A percentile compares a stretch with the other conserved stretches of the same genome.
These are phyloP conservation scores for Pachliopta kotzebuea DNA, from an alignment of 2,888 invertebrate species.

Conservation along the genomic window DNA sequence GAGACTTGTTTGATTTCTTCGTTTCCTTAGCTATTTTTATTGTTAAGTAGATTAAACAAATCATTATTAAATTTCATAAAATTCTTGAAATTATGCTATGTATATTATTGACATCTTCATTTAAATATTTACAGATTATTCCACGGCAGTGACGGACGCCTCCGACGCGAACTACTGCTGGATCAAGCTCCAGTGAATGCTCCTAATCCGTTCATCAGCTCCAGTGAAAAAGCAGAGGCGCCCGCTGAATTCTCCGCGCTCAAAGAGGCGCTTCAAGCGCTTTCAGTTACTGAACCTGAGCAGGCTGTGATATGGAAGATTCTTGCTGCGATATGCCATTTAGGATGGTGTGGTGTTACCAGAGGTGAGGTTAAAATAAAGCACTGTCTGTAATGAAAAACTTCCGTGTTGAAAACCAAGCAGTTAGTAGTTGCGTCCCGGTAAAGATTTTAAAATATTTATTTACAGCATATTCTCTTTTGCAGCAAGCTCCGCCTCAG, in stretches of 20 bases:
- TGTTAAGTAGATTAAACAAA: too few relatives aligned
- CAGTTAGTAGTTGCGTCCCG: too few relatives aligned
- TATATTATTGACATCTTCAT: not conserved
- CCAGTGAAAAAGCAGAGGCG: conserved; percentile 90
- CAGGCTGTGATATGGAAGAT: conserved; percentile 92
- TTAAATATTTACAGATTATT: conserved; percentile 76
- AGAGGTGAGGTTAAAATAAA: conserved; percentile 75
- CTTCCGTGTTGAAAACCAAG: too few relatives aligned
- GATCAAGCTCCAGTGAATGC: conserved; percentile 81
- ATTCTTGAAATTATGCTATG: not conserved
- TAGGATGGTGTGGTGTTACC: conserved; percentile 92
- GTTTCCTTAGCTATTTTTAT: too few relatives aligned
- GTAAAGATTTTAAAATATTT: too few relatives aligned
- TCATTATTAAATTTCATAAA: not conserved
- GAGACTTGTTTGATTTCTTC: too few relatives aligned
- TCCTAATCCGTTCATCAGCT: conserved; percentile 88
- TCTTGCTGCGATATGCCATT: conserved; percentile 95
- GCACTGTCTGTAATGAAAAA: too few relatives aligned
- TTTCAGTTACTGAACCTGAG: conserved; percentile 89
- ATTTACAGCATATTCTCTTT: conserved; percentile 4
- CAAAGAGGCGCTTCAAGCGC: conserved; percentile 86
- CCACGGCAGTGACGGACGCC: conserved; percentile 90
- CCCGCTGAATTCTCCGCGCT: conserved; percentile 91
- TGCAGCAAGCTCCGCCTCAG: conserved; percentile 69
- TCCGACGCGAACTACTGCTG: conserved; percentile 91